Evolutionary conservation across 2,888 invertebrate genomes (phyloP).

Genomic region (Ophonus ardosiacus): DNA sequence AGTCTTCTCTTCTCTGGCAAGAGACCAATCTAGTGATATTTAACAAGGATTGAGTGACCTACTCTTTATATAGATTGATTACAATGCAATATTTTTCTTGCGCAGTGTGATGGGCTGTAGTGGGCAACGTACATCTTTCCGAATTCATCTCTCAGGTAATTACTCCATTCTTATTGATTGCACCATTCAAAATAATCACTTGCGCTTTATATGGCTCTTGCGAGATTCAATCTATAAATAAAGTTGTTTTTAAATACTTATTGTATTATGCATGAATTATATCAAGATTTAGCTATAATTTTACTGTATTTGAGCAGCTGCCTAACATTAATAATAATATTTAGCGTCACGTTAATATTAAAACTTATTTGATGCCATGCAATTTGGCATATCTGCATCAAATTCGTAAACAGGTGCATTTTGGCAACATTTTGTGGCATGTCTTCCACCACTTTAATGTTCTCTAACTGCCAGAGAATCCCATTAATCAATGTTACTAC

Average conservation of each 20-base stretch:
- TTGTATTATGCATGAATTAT: not conserved
- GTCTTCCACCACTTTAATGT: conserved; percentile 38
- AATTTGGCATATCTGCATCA: conserved; percentile 52
- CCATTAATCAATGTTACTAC: conserved; percentile 51
- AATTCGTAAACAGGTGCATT: conserved; percentile 58
- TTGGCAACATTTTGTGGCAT: conserved; percentile 48
- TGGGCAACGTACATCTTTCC: conserved; percentile 40
- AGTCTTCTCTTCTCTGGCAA: conserved; percentile 70
- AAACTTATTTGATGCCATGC: conserved; percentile 29
- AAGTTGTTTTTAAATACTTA: conserved; percentile 13
- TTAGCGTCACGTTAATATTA: not conserved
- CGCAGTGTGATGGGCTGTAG: conserved; percentile 55
- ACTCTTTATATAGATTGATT: conserved; percentile 76
- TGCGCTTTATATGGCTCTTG: not conserved
- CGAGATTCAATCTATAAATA: not conserved
- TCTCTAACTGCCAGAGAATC: conserved; percentile 48
- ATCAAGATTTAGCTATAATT: not conserved
- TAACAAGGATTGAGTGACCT: conserved; percentile 74
- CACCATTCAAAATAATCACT: not conserved
- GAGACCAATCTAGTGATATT: conserved; percentile 75
- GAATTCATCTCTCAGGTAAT: conserved; percentile 57
- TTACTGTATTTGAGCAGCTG: conserved; percentile 24
- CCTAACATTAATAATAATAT: not conserved
- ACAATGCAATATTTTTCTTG: conserved; percentile 67
- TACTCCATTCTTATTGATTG: not conserved